Evolutionary conservation across 2,113 vertebrate genomes (phyloP).

Genomic region (human (Homo sapiens)): GRCh38 chr1:81421001-81421500

Average conservation of each 20-base stretch:
- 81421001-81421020: slow-evolving; percentile 57
- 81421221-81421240: slow-evolving; percentile 56
- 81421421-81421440: slow-evolving; percentile 70
- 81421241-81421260: slow-evolving; percentile 71
- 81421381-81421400: slow-evolving; percentile 65
- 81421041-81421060: slow-evolving; percentile 56
- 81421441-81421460: slow-evolving; percentile 71
- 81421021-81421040: slow-evolving; percentile 36
- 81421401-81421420: slow-evolving; percentile 72
- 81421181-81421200: slow-evolving; percentile 72
- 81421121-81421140: slow-evolving; percentile 59
- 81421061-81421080: slow-evolving; percentile 47
- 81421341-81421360: slow-evolving; percentile 70
- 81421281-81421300: slow-evolving; percentile 56
- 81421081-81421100: background rate
- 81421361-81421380: slow-evolving; percentile 60
- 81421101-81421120: slow-evolving; percentile 48
- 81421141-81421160: slow-evolving; percentile 64
- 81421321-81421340: slow-evolving; percentile 57
- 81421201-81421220: slow-evolving; percentile 69
- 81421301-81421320: slow-evolving; percentile 59
- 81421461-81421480: slow-evolving; percentile 44
- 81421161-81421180: slow-evolving; percentile 41
- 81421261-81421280: slow-evolving; percentile 73
- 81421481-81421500: slow-evolving; percentile 9